Conservation (phyloP, 2,797 vertebrate genomes). For the Oryzias sinensis region DNA sequence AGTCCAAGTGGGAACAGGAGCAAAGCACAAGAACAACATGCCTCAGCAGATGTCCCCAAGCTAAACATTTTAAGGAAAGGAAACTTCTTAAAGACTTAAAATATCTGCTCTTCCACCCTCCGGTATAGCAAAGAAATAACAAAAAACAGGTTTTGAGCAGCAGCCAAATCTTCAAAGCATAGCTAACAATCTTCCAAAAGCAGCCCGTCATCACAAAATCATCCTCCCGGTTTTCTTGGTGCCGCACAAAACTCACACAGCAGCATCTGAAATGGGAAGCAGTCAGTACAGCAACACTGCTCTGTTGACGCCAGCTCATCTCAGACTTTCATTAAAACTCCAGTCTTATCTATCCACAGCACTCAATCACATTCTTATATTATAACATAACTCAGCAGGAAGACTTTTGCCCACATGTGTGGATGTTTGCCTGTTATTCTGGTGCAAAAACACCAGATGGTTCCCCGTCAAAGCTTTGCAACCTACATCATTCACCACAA, state of each 20-base stretch:
- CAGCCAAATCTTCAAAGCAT: constrained; percentile 43
- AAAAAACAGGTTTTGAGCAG: constrained; percentile 30
- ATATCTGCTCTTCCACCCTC: constrained; percentile 9
- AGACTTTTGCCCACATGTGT: constrained; percentile 7
- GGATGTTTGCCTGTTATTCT: constrained; percentile 6
- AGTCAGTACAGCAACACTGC: constrained; percentile 48
- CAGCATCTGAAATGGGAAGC: constrained; percentile 34
- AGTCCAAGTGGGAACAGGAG: constrained; percentile 16
- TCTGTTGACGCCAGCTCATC: constrained; percentile 70
- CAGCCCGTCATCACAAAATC: constrained; percentile 58
- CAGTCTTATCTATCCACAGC: constrained; percentile 54
- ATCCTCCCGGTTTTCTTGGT: constrained; percentile 37
- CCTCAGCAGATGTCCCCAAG: constrained; percentile 19
- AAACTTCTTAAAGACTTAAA: constrained; percentile 13
- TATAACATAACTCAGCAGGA: constrained; percentile 38
- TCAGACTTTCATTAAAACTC: constrained; percentile 69
- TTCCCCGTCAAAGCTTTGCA: too few relatives aligned
- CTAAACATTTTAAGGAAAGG: neutral
- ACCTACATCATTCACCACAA: too few relatives aligned
- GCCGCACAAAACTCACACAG: constrained; percentile 13
- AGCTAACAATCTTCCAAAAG: constrained; percentile 29
- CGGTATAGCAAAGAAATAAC: constrained; percentile 22
- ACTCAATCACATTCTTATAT: constrained; percentile 61
- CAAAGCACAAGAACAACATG: constrained; percentile 7
- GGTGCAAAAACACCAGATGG: neutral